phyloP scores from a whole-genome alignment of 2,113 vertebrate genomes.

The Aix galericulata region DNA sequence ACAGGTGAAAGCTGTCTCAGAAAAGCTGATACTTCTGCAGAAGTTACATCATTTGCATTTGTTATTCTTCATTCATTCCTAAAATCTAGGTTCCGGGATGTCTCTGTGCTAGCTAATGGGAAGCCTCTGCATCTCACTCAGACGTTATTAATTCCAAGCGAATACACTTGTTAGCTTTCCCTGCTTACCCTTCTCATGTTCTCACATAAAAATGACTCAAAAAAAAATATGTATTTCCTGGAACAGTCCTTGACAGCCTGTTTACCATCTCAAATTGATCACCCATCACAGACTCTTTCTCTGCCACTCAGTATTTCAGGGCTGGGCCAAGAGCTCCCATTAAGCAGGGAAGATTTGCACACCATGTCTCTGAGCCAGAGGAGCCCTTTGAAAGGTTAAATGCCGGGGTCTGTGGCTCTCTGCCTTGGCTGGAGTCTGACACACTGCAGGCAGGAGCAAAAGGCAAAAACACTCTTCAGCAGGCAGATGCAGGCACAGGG shows the following conservation, averaged over 20 bases:
- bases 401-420: not conserved
- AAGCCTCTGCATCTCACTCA: constrained; percentile 11
- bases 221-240: constrained; percentile 26
- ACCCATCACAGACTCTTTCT: not conserved
- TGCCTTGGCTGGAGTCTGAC: not conserved
- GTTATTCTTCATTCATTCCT: not conserved
- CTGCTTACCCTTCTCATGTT: constrained; percentile 24
- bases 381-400: constrained; percentile 27
- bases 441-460: not conserved
- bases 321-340: not conserved
- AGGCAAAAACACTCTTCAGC: not conserved
- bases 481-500: not conserved
- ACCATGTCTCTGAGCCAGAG: not conserved
- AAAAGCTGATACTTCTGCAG: not conserved
- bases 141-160: constrained; percentile 16
- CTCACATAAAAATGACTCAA: constrained; percentile 45
- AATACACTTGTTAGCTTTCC: constrained; percentile 39
- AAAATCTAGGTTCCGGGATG: not conserved
- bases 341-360: not conserved
- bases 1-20: not conserved
- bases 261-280: constrained; percentile 62
- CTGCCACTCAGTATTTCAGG: constrained; percentile 11
- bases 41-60: not conserved
- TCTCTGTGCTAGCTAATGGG: constrained; percentile 9
- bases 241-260: constrained; percentile 48